Percentiles rank a stretch among this genome's conserved stretches.
These are phyloP conservation scores for Mirounga angustirostris DNA, from an alignment of 2,113 vertebrate species.

Conservation along the genomic window DNA sequence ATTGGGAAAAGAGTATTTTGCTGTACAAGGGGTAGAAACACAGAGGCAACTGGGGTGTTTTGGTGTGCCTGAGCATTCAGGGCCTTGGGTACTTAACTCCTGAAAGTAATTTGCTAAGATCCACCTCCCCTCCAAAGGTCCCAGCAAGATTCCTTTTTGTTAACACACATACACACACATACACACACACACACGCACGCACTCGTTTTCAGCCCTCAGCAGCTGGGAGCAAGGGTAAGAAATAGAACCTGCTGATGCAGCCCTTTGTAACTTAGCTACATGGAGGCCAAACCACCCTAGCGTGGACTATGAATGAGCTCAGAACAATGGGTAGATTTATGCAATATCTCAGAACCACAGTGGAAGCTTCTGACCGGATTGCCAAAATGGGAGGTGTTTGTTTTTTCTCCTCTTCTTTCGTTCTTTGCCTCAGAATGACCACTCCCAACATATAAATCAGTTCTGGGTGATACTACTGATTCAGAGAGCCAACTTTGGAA, in stretches of 20 bases:
- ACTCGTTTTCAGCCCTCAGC: not conserved
- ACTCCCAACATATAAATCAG: not conserved
- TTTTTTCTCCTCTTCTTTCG: not conserved
- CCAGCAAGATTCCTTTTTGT: not conserved
- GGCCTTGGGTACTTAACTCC: not conserved
- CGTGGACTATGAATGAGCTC: not conserved
- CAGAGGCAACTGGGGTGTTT: not conserved
- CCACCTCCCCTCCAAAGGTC: not conserved
- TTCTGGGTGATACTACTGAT: not conserved
- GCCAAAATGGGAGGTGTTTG: not conserved
- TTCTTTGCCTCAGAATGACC: slow-evolving; percentile 35
- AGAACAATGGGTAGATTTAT: not conserved
- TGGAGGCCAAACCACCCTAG: not conserved
- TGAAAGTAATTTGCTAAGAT: not conserved
- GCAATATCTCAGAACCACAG: not conserved
- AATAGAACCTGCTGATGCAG: not conserved
- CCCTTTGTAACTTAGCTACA: not conserved
- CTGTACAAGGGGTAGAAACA: not conserved
- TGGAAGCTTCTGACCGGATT: not conserved
- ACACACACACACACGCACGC: not conserved
- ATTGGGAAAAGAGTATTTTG: not conserved
- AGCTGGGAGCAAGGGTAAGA: not conserved
- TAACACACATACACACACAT: not conserved
- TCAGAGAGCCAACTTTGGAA: not conserved
- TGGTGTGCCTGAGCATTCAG: not conserved